Percentiles rank a stretch among this genome's conserved stretches.
phyloP scores from a whole-genome alignment of 2,113 vertebrate species.

The Vulpes lagopus region DNA sequence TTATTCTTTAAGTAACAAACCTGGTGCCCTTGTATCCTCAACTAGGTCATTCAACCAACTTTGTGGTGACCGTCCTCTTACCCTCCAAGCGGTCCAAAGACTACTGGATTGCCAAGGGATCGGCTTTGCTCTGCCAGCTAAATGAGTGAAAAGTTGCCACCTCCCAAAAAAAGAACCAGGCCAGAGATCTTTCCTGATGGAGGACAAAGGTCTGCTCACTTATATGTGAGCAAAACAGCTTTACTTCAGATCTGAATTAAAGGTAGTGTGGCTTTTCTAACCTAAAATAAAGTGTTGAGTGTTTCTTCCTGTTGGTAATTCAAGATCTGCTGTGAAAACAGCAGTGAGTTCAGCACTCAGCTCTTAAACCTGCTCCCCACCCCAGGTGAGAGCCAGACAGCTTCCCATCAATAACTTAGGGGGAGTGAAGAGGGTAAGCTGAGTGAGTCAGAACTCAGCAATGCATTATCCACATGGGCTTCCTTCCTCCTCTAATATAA shows the following conservation, averaged over 20 bases:
- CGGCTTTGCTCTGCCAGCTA: constrained; percentile 89
- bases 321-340: background rate
- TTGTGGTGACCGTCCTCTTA: constrained; percentile 89
- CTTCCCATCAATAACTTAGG: background rate
- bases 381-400: background rate
- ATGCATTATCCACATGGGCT: background rate
- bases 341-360: background rate
- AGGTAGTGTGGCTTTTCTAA: background rate
- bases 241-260: background rate
- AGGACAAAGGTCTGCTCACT: background rate
- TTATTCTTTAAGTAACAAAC: background rate
- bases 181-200: background rate
- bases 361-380: background rate
- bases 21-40: constrained; percentile 27
- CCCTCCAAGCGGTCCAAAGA: constrained; percentile 87
- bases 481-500: background rate
- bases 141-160: constrained; percentile 82
- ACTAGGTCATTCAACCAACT: constrained; percentile 90
- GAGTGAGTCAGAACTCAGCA: background rate
- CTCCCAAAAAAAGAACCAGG: background rate
- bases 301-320: background rate
- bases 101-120: constrained; percentile 91
- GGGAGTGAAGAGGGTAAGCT: rapidly evolving
- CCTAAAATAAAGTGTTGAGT: constrained; percentile 68
- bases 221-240: background rate